Conservation (phyloP, 2,888 invertebrate species). For the Meghimatium bilineatum region DNA sequence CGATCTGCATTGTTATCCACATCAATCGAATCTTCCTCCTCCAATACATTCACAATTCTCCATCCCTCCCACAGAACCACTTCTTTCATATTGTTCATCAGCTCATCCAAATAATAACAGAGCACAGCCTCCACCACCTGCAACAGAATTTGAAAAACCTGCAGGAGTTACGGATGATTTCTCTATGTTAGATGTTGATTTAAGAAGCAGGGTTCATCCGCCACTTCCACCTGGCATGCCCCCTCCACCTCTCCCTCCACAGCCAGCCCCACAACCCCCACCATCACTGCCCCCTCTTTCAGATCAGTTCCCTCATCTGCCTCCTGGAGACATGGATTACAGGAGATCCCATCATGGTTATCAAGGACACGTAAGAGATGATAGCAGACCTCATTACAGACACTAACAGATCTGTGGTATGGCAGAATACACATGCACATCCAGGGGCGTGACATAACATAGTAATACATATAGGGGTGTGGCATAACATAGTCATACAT, state of each 20-base stretch:
- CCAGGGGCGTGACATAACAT: too few species aligned
- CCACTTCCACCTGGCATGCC: conserved; percentile 18
- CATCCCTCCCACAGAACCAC: background rate
- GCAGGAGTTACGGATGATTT: conserved; percentile 27
- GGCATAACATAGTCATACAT: too few species aligned
- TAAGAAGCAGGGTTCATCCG: conserved; percentile 8
- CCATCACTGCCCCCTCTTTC: conserved; percentile 26
- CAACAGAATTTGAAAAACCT: conserved; percentile 53
- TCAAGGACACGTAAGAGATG: background rate
- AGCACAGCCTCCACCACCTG: conserved; percentile 59
- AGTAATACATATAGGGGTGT: too few species aligned
- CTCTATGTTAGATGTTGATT: conserved; percentile 40
- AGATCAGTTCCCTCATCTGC: background rate
- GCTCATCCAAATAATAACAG: background rate
- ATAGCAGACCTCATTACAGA: background rate
- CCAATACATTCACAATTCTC: conserved; percentile 24
- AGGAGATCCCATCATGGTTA: conserved; percentile 11
- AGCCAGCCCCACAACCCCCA: conserved; percentile 21
- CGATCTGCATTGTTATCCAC: conserved; percentile 19
- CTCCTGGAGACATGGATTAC: conserved; percentile 32
- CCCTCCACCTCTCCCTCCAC: conserved; percentile 4
- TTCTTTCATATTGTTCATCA: background rate
- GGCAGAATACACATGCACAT: too few species aligned
- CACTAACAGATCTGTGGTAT: too few species aligned
- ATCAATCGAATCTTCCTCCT: conserved; percentile 10